Evolutionary conservation across 2,113 vertebrate genomes (phyloP).

Genomic region (Myiozetetes cayanensis): DNA sequence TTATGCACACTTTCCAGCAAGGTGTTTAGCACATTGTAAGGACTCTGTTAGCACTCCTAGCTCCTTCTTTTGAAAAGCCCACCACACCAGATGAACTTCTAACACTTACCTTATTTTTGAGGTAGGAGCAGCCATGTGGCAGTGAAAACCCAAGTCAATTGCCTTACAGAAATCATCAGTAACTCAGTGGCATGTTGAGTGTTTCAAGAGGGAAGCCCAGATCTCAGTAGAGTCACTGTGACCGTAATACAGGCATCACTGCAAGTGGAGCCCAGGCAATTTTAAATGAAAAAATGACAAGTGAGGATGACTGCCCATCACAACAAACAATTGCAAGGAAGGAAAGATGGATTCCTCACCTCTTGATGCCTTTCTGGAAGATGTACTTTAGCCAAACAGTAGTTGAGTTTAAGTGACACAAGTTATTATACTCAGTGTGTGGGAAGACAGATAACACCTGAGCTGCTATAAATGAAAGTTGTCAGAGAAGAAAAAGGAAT

Average conservation of each 20-base stretch:
- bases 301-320: not conserved
- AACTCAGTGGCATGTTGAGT: not conserved
- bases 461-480: constrained; percentile 12
- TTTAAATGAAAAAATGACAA: not conserved
- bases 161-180: not conserved
- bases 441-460: not conserved
- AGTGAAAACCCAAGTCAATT: not conserved
- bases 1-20: not conserved
- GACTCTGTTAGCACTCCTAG: not conserved
- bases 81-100: not conserved
- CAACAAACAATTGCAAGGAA: not conserved
- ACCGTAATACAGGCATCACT: not conserved
- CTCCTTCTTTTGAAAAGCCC: constrained; percentile 7
- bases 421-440: not conserved
- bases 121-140: not conserved
- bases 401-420: not conserved
- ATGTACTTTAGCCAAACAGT: not conserved
- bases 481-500: not conserved
- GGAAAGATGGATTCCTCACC: not conserved
- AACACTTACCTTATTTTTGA: not conserved
- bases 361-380: not conserved
- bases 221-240: not conserved
- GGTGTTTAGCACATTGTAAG: constrained; percentile 7
- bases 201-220: not conserved
- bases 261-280: not conserved